These are phyloP conservation scores for Caenorhabditis sp. DNA, from an alignment of 2,888 invertebrate species.

Conservation along the genomic window DNA sequence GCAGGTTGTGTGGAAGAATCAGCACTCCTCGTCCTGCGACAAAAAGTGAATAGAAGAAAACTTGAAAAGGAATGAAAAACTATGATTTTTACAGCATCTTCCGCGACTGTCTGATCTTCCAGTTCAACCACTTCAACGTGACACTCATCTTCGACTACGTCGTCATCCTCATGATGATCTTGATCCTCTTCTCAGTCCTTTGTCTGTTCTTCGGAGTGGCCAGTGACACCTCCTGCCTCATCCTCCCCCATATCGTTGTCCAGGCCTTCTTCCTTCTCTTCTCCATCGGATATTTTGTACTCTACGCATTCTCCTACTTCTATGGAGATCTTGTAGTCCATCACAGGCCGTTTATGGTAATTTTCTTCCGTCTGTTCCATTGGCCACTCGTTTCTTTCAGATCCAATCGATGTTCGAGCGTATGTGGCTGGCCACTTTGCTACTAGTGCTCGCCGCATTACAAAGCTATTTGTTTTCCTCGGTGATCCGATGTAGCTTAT, in stretches of 20 bases:
- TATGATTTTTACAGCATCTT: constrained; percentile 60
- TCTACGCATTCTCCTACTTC: constrained; percentile 77
- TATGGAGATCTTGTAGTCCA: constrained; percentile 74
- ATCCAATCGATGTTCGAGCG: constrained; percentile 73
- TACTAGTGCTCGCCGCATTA: constrained; percentile 71
- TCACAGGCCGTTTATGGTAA: constrained; percentile 65
- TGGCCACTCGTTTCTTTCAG: constrained; percentile 47
- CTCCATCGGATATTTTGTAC: constrained; percentile 73
- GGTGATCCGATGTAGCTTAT: constrained; percentile 74
- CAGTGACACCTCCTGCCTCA: constrained; percentile 69
- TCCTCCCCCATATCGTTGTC: constrained; percentile 74
- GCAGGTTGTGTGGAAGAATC: constrained; percentile 73
- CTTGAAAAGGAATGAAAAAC: background rate
- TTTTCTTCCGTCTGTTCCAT: background rate
- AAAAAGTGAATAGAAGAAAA: constrained; percentile 54
- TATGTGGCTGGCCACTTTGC: constrained; percentile 76
- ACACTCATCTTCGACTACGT: constrained; percentile 75
- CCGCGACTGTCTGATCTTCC: constrained; percentile 72
- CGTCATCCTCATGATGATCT: constrained; percentile 70
- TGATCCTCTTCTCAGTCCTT: constrained; percentile 71
- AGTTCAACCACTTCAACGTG: constrained; percentile 73
- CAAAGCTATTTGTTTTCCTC: constrained; percentile 76
- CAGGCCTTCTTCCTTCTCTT: constrained; percentile 72
- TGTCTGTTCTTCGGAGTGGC: constrained; percentile 74
- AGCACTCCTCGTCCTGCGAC: constrained; percentile 60